Evolutionary conservation across 1,140 invertebrate species (phyloP).

Genomic region (Pogonognathellus flavescens): DNA sequence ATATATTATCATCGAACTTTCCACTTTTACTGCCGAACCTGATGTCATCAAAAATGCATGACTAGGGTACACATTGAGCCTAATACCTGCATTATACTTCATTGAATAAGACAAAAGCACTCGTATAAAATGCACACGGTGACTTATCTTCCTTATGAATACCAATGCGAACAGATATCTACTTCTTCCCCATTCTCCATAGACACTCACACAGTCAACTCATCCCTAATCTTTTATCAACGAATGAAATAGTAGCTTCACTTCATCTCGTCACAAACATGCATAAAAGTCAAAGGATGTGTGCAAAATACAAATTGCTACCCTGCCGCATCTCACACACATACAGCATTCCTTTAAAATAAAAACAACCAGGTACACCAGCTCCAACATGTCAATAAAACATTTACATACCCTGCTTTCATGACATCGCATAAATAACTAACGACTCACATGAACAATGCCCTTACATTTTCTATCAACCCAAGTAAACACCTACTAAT

Average conservation of each 20-base stretch:
- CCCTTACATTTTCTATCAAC: too few species aligned
- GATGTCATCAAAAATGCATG: slow-evolving; percentile 61
- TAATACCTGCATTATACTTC: slow-evolving; percentile 60
- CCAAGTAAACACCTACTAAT: too few species aligned
- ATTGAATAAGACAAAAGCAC: slow-evolving; percentile 56
- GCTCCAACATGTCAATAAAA: too few species aligned
- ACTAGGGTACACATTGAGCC: slow-evolving; percentile 52
- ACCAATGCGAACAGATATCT: slow-evolving; percentile 31
- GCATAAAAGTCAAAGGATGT: too few species aligned
- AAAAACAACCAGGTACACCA: too few species aligned
- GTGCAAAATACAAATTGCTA: background rate
- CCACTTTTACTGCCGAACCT: slow-evolving; percentile 44
- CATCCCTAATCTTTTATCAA: background rate
- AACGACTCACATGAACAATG: too few species aligned
- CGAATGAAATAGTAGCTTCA: background rate
- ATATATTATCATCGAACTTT: slow-evolving; percentile 52
- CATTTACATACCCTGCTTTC: too few species aligned
- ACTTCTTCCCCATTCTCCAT: background rate
- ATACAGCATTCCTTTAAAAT: too few species aligned
- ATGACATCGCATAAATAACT: too few species aligned
- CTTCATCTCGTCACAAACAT: background rate
- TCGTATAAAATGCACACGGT: slow-evolving; percentile 50
- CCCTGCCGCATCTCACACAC: too few species aligned
- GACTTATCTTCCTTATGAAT: slow-evolving; percentile 41
- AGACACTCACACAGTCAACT: background rate